Evolutionary conservation across 30 jellyfish, hydroid and myxozoan species (phyloP), one percentile per base, ranked within the genome.

Genomic region (Morbakka virulenta): DNA sequence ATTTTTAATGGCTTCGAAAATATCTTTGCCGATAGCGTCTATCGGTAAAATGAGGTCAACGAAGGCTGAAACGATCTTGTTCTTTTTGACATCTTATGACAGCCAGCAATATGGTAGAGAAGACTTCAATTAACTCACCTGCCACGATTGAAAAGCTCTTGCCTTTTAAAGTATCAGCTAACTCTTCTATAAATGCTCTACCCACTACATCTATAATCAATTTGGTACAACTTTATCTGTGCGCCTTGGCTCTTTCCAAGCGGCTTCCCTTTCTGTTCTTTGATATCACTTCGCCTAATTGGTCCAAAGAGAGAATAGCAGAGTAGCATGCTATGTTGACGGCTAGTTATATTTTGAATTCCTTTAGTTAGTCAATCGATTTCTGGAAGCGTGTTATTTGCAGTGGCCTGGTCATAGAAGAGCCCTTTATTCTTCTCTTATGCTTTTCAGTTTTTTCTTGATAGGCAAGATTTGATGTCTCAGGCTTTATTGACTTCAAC

Each of bases 71-170:
- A 25, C 81, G 28, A 76, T 52, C 81, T 57, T 72, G 2, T 52
- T 41, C 25, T 67, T 70, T 62, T 21, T 47, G 32, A 57, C 89
- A n/a, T n/a, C n/a, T n/a, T n/a, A n/a, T n/a, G n/a, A n/a, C n/a
- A n/a, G n/a, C n/a, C n/a, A n/a, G n/a, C n/a, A n/a, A n/a, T n/a
- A n/a, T 84, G 52, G 51, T 62, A 17, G 91, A 11, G 21, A 83
- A 79, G n/a, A 79, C 83, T 26, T 79, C 89, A n/a, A 83, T 79
- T 14, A 83, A 79, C 33, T 79, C 89, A 66, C 66, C 89, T 21
- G 66, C 74, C 35, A 79, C 21, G 57, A 79, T 57, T 57, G 91
- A 74, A 48, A 52, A 75, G 1, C 57, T 52, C 32, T 77, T 76
- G 4, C 86, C 79, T 52, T 67, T 52, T 20, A 86, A 74, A 51